Conservation (phyloP, 2,888 invertebrate genomes). For the Acronicta alni region DNA sequence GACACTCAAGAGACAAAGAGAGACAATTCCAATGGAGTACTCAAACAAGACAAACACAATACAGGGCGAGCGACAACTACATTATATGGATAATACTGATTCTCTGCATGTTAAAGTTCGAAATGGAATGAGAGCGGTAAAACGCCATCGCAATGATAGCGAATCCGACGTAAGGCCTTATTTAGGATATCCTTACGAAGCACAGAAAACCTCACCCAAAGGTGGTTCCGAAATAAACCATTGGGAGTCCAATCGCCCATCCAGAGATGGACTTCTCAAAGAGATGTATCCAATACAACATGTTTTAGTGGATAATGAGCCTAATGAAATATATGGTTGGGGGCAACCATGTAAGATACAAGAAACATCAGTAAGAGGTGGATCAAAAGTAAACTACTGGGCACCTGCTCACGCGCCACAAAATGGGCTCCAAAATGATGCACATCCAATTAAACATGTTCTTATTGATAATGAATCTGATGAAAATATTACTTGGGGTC, state of each 20-base stretch:
- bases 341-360: conserved; percentile 1
- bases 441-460: neutral
- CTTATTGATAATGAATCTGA: neutral
- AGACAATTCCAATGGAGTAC: neutral
- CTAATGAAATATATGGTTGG: neutral
- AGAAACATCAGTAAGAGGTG: neutral
- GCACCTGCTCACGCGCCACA: conserved; percentile 24
- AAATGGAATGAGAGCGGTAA: conserved; percentile 16
- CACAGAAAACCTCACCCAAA: neutral
- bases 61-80: neutral
- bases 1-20: neutral
- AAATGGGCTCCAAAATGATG: conserved; percentile 14
- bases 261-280: neutral
- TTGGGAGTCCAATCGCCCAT: neutral
- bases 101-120: conserved; percentile 11
- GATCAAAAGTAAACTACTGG: neutral
- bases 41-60: neutral
- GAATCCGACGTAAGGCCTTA: neutral
- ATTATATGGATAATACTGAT: conserved; percentile 6
- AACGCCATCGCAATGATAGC: conserved; percentile 2
- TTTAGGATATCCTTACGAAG: neutral
- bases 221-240: neutral
- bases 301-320: neutral
- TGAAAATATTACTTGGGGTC: conserved; percentile 1
- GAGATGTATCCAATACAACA: neutral